Base-by-base conservation (phyloP, 2,113 vertebrate genomes). In the Lophochroa leadbeateri region DNA sequence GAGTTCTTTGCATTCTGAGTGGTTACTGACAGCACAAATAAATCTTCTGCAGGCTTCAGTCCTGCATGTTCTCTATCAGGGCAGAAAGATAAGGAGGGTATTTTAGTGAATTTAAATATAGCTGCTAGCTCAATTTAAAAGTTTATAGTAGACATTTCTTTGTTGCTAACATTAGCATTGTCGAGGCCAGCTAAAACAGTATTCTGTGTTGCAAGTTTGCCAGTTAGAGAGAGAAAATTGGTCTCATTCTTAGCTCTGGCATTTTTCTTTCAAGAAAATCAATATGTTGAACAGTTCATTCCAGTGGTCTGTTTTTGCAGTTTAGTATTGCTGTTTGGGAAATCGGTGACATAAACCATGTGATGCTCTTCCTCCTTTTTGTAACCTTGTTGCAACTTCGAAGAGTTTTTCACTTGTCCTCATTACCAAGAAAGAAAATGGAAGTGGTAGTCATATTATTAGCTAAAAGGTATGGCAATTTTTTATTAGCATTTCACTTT, bases 51-150 rank as follows among this genome's bases (percentile, higher is more conserved):
- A 71, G 47, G n/a, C 20, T 46, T 24, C 57, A 39, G 31, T 9
- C 20, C 2, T 9, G 11, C 31, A 8, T 3, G 0, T 41, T 25
- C 25, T 37, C 5, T 39, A 3, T 7, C 18, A 37, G 65, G n/a
- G 28, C 43, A 86, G 57, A 46, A 20, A 27, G 47, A 12, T 5
- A 3, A 52, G 28, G 37, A 33, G 15, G 23, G 7, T 28, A 39
- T 44, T 33, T n/a, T 2, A 2, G 14, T 39, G 78, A 39, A 28
- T 47, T 31, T 25, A 5, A 39, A 12, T 68, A 28, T 2, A 39
- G 64, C 9, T 91, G 19, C 11, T 27, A n/a, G 2, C 35, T 50
- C 60, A 27, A 2, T 28, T 1, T 28, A 19, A 21, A 28, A 23
- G 44, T 23, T 64, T 44, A 25, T 14, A 55, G n/a, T 1, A 17